A percentile compares a stretch with the other conserved stretches of the same genome.
Evolutionary conservation across 2,113 vertebrate species (phyloP).

Genomic region (Sus scrofa): T2T-Sscrofa CM000826.6:127362001-127362500

Average conservation of each 20-base stretch:
- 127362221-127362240: not conserved
- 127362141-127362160: not conserved
- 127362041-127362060: not conserved
- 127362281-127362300: not conserved
- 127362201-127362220: not conserved
- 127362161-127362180: not conserved
- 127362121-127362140: not conserved
- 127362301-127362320: slow-evolving; percentile 11
- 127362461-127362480: not conserved
- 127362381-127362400: not conserved
- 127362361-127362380: not conserved
- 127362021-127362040: not conserved
- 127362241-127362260: not conserved
- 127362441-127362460: not conserved
- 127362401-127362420: not conserved
- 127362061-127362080: not conserved
- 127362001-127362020: slow-evolving; percentile 26
- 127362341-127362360: not conserved
- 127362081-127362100: not conserved
- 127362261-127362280: not conserved
- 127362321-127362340: not conserved
- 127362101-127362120: slow-evolving; percentile 19
- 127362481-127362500: slow-evolving; percentile 4
- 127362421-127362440: not conserved
- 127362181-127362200: not conserved